phyloP scores from a whole-genome alignment of 2,888 invertebrate genomes.

The Gibbula magus region DNA sequence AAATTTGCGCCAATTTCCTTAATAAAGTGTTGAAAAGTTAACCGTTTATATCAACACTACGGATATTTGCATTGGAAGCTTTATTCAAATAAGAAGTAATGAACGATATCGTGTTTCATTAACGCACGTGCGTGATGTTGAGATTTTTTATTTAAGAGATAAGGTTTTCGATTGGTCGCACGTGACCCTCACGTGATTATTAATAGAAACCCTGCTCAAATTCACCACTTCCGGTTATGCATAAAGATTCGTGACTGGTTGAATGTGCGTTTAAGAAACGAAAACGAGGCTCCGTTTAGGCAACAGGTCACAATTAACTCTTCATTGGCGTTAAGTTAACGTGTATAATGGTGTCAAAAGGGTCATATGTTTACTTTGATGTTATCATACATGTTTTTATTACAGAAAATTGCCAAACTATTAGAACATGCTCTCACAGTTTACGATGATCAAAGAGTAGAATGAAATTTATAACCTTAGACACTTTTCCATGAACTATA shows the following conservation, averaged over 20 bases:
- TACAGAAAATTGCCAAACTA: not conserved
- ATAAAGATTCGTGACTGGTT: not conserved
- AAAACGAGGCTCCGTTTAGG: too few relatives aligned
- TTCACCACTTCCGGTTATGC: not conserved
- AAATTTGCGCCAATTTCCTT: too few relatives aligned
- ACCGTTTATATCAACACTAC: too few relatives aligned
- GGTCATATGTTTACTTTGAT: not conserved
- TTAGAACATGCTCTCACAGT: not conserved
- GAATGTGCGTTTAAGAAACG: not conserved
- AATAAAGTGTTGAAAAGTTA: too few relatives aligned
- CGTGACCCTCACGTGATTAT: slow-evolving; percentile 1
- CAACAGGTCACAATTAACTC: too few relatives aligned
- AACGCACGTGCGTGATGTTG: not conserved
- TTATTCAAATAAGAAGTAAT: not conserved
- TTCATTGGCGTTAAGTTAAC: too few relatives aligned
- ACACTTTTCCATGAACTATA: too few relatives aligned
- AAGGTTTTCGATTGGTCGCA: slow-evolving; percentile 3
- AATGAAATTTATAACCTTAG: too few relatives aligned
- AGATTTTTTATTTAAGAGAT: not conserved
- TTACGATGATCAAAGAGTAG: too few relatives aligned
- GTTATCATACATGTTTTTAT: not conserved
- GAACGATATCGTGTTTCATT: not conserved
- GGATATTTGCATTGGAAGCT: too few relatives aligned
- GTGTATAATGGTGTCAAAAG: not conserved
- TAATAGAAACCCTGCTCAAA: not conserved